Conservation (phyloP, 2,113 vertebrate species). For the Cyprinodon tularosa region DNA sequence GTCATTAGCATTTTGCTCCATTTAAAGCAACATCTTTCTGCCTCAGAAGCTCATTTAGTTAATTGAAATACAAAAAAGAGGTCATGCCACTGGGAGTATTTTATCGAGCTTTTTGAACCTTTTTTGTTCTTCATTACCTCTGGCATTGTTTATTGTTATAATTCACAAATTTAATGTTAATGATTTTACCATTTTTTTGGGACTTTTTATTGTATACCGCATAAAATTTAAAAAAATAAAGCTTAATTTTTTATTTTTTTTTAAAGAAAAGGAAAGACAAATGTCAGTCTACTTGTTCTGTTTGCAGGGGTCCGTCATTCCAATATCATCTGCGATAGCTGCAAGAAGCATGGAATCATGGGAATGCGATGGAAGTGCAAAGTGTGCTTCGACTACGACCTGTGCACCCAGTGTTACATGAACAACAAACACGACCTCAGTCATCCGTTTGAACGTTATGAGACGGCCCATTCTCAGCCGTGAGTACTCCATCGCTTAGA, state of each 20-base stretch:
- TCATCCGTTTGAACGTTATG: slow-evolving; percentile 94
- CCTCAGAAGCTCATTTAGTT: slow-evolving; percentile 60
- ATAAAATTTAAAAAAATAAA: too few species aligned
- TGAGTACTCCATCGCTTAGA: slow-evolving; percentile 79
- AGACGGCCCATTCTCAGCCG: slow-evolving; percentile 94
- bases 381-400: slow-evolving; percentile 94
- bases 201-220: too few species aligned
- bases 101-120: slow-evolving; percentile 42
- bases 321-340: slow-evolving; percentile 98
- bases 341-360: slow-evolving; percentile 96
- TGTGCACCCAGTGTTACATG: slow-evolving; percentile 99
- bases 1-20: slow-evolving; percentile 62
- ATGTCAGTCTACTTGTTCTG: neutral
- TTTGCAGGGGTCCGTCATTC: slow-evolving; percentile 92
- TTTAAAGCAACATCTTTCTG: slow-evolving; percentile 66
- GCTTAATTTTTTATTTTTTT: neutral
- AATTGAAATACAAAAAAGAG: slow-evolving; percentile 51
- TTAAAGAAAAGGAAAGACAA: neutral
- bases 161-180: slow-evolving; percentile 1
- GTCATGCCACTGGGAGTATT: slow-evolving; percentile 26
- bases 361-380: slow-evolving; percentile 99
- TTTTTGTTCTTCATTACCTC: slow-evolving; percentile 31
- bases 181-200: neutral
- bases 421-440: slow-evolving; percentile 92
- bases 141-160: slow-evolving; percentile 23